These are phyloP conservation scores for Phengaris alcon DNA, from an alignment of 2,888 invertebrate genomes.

Conservation along the genomic window DNA sequence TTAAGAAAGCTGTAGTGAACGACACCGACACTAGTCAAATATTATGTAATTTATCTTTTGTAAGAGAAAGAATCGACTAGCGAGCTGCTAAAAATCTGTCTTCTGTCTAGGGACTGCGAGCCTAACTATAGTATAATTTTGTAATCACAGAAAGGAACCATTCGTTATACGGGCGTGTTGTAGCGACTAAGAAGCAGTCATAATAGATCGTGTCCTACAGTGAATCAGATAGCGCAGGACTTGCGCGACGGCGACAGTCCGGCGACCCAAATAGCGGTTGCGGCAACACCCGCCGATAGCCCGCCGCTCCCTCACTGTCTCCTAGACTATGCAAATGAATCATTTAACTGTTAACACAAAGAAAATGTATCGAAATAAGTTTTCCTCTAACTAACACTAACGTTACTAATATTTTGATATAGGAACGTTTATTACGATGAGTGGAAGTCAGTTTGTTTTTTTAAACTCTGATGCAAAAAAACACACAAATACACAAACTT, in stretches of 20 bases:
- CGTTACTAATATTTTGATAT: too few relatives aligned
- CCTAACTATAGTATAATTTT: not conserved
- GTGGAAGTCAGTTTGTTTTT: too few relatives aligned
- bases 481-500: too few relatives aligned
- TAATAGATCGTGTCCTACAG: constrained; percentile 3
- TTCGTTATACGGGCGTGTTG: constrained; percentile 3
- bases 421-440: too few relatives aligned
- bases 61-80: too few relatives aligned
- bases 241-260: constrained; percentile 44
- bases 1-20: too few relatives aligned
- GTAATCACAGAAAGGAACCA: not conserved
- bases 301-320: constrained; percentile 39
- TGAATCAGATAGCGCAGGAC: constrained; percentile 44
- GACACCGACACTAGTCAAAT: too few relatives aligned
- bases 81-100: too few relatives aligned
- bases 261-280: constrained; percentile 47
- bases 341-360: not conserved
- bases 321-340: constrained; percentile 29
- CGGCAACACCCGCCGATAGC: constrained; percentile 44
- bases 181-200: constrained; percentile 3
- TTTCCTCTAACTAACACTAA: too few relatives aligned
- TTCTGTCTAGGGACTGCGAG: not conserved
- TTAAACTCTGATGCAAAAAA: too few relatives aligned
- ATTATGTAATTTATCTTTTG: too few relatives aligned
- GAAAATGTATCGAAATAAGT: not conserved